Evolutionary conservation across 1,140 invertebrate genomes (phyloP).

Genomic region (Magallana ariakensis): DNA sequence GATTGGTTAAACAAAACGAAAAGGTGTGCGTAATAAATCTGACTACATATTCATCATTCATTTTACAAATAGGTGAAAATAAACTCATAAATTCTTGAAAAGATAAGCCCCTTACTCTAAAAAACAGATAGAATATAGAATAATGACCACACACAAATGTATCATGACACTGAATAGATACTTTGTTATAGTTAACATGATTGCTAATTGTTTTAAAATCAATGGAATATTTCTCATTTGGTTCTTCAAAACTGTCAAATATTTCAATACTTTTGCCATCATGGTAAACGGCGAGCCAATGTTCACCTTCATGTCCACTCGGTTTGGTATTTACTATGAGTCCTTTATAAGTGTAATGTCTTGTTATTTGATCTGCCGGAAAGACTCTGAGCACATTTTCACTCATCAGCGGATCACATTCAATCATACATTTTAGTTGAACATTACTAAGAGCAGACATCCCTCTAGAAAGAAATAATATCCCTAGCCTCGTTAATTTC

Average conservation of each 20-base stretch:
- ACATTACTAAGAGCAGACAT: slow-evolving; percentile 20
- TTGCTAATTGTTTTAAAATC: slow-evolving; percentile 26
- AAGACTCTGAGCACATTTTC: slow-evolving; percentile 31
- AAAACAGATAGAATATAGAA: slow-evolving; percentile 50
- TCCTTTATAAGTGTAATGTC: neutral
- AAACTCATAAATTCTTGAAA: slow-evolving; percentile 39
- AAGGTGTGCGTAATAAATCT: slow-evolving; percentile 40
- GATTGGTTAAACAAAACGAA: slow-evolving; percentile 42
- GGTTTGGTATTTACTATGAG: slow-evolving; percentile 49
- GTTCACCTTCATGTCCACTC: slow-evolving; percentile 35
- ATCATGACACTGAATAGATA: slow-evolving; percentile 8
- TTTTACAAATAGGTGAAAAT: neutral
- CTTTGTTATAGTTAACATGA: neutral
- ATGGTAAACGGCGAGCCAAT: slow-evolving; percentile 53
- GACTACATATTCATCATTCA: slow-evolving; percentile 50
- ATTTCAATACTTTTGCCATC: slow-evolving; percentile 32
- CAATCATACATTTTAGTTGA: slow-evolving; percentile 52
- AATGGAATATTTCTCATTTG: slow-evolving; percentile 16
- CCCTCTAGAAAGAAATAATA: slow-evolving; percentile 12
- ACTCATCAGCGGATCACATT: slow-evolving; percentile 54
- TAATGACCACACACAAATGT: slow-evolving; percentile 50
- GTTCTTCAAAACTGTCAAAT: slow-evolving; percentile 54
- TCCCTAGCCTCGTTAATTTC: slow-evolving; percentile 55
- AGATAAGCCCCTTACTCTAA: slow-evolving; percentile 21
- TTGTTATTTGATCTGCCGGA: slow-evolving; percentile 42